These are phyloP conservation scores for Tipula helvola DNA, from an alignment of 2,888 invertebrate genomes.

Conservation along the genomic window DNA sequence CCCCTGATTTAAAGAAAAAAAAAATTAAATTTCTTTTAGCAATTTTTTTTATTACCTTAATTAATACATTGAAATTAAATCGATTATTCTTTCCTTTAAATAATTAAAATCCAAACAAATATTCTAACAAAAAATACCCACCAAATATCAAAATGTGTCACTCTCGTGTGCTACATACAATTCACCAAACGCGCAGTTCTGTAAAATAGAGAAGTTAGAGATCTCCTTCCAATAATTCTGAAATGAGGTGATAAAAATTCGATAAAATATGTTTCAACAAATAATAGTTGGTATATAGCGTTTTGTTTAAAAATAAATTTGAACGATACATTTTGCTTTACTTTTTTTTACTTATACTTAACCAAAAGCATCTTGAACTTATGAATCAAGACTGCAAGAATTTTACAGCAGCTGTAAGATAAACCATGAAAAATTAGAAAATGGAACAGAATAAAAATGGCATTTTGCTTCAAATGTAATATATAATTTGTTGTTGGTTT, in stretches of 20 bases:
- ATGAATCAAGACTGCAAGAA: slow-evolving; percentile 6
- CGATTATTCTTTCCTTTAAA: slow-evolving; percentile 4
- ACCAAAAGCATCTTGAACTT: neutral
- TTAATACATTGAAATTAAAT: neutral
- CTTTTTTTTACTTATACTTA: neutral
- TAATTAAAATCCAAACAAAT: neutral
- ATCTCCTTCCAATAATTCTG: neutral
- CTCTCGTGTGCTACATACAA: neutral
- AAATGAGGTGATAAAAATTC: slow-evolving; percentile 7
- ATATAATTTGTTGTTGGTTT: neutral
- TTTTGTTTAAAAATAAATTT: neutral
- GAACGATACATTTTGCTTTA: neutral
- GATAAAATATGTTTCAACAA: slow-evolving; percentile 8
- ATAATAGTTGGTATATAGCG: neutral
- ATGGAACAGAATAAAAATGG: slow-evolving; percentile 6
- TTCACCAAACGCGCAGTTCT: neutral
- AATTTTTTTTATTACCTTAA: neutral
- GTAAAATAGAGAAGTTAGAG: slow-evolving; percentile 6
- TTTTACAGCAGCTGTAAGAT: slow-evolving; percentile 7
- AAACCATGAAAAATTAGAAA: slow-evolving; percentile 9
- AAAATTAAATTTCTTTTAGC: neutral
- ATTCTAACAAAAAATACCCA: neutral
- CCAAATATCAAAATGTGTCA: neutral
- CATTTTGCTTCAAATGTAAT: neutral
- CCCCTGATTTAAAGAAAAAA: neutral